Conservation (phyloP, 2,113 vertebrate species). For the Sceloporus undulatus region DNA sequence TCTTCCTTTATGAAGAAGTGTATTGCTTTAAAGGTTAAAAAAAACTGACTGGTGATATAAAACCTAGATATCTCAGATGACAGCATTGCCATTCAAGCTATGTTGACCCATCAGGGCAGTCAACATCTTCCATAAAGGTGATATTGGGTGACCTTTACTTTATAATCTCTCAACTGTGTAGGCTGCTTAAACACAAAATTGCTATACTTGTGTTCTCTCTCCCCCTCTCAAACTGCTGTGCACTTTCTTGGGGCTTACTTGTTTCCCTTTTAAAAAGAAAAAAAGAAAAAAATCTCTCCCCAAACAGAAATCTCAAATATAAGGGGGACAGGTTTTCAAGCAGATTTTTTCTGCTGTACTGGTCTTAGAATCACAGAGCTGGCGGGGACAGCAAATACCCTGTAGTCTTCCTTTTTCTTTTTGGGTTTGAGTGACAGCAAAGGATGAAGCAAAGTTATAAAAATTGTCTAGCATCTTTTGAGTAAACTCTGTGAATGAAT, state of each 20-base stretch:
- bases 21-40: conserved; percentile 19
- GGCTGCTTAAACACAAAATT: neutral
- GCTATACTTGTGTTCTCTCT: neutral
- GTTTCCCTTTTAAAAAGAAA: neutral
- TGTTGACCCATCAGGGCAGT: conserved; percentile 3
- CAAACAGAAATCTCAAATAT: neutral
- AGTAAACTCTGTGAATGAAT: conserved; percentile 86
- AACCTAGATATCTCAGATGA: conserved; percentile 11
- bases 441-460: no score
- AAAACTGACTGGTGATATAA: conserved; percentile 8
- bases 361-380: no score
- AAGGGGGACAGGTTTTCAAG: neutral
- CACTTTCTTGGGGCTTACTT: neutral
- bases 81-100: neutral
- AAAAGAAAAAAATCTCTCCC: neutral
- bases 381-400: no score
- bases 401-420: neutral
- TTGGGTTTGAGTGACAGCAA: neutral
- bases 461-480: no score
- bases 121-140: conserved; percentile 11
- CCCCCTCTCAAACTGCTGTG: neutral
- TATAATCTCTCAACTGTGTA: neutral
- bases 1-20: neutral
- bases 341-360: no score
- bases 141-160: conserved; percentile 5